Evolutionary conservation across 2,888 invertebrate genomes (phyloP).

Genomic region (Epinotia brunnichana): DNA sequence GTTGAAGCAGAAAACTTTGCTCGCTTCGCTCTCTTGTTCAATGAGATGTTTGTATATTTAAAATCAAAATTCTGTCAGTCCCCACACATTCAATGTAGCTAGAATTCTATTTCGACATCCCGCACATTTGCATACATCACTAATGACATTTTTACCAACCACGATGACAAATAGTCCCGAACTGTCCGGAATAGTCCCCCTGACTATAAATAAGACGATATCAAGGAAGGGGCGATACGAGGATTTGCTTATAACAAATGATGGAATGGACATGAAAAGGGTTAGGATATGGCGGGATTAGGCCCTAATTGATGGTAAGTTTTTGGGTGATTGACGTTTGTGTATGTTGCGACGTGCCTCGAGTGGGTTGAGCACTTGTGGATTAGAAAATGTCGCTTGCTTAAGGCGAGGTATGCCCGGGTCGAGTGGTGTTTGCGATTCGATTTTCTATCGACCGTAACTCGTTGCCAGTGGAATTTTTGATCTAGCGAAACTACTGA

Average conservation of each 20-base stretch:
- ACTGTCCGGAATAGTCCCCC: slow-evolving; percentile 75
- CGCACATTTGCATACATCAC: slow-evolving; percentile 26
- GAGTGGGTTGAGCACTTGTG: neutral
- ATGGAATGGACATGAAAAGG: slow-evolving; percentile 78
- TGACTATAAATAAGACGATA: slow-evolving; percentile 82
- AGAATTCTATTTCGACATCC: neutral
- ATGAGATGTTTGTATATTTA: too few relatives aligned
- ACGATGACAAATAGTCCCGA: slow-evolving; percentile 80
- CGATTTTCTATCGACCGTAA: too few relatives aligned
- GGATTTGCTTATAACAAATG: slow-evolving; percentile 80
- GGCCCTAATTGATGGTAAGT: slow-evolving; percentile 58
- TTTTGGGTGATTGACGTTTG: slow-evolving; percentile 45
- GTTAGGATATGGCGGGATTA: slow-evolving; percentile 54
- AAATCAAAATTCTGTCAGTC: neutral
- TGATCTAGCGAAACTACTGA: too few relatives aligned
- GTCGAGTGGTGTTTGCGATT: neutral
- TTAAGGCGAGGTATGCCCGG: neutral
- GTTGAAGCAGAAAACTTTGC: too few relatives aligned
- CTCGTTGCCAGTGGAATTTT: too few relatives aligned
- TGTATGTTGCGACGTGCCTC: slow-evolving; percentile 7
- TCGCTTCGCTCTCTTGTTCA: too few relatives aligned
- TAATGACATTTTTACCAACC: slow-evolving; percentile 44
- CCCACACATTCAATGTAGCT: neutral
- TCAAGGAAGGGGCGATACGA: slow-evolving; percentile 66
- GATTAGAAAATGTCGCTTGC: slow-evolving; percentile 2